phyloP scores from a whole-genome alignment of 2,113 vertebrate species.

The Leptobrachium ailaonicum region DNA sequence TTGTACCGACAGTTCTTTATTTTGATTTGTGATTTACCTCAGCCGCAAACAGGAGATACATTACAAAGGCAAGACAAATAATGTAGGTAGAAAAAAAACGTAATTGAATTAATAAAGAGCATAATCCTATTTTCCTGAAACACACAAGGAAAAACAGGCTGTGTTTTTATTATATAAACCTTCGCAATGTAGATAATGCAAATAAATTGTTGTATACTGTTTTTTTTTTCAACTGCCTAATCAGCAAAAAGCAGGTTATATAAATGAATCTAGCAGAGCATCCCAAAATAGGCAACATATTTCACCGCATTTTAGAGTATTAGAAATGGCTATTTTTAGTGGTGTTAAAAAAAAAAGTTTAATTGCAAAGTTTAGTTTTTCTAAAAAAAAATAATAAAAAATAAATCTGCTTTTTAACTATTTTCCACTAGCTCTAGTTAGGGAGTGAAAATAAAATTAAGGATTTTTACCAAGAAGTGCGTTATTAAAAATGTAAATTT shows the following conservation, averaged over 20 bases:
- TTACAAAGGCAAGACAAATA: conserved; percentile 16
- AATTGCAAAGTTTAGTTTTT: too few relatives aligned
- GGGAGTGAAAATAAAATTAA: too few relatives aligned
- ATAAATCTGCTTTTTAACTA: too few relatives aligned
- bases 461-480: too few relatives aligned
- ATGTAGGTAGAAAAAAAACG: conserved; percentile 3
- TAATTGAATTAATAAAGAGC: conserved; percentile 12
- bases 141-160: too few relatives aligned
- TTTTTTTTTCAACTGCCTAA: conserved; percentile 17
- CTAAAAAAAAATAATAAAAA: too few relatives aligned
- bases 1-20: background rate
- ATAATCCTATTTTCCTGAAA: background rate
- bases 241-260: conserved; percentile 12
- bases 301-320: too few relatives aligned
- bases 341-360: too few relatives aligned
- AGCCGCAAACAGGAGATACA: conserved; percentile 21
- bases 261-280: background rate
- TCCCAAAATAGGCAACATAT: too few relatives aligned
- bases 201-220: background rate
- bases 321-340: too few relatives aligned
- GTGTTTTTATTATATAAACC: background rate
- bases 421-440: too few relatives aligned
- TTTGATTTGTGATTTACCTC: conserved; percentile 31
- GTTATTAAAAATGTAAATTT: too few relatives aligned
- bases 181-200: background rate